Conservation (phyloP, 1,140 invertebrate species). For the Bombus sibiricus region DNA sequence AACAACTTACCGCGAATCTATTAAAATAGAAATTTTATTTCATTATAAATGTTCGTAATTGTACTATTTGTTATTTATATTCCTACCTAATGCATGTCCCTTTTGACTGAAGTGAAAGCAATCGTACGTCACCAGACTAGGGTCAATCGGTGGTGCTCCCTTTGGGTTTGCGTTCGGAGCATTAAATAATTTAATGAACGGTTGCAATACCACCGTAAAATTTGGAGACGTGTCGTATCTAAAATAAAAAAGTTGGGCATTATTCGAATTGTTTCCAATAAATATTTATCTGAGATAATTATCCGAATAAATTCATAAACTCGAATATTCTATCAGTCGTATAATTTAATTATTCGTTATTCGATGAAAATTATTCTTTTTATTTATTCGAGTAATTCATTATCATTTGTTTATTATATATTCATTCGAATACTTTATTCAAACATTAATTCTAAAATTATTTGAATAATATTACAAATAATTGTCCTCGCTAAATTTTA, state of each 20-base stretch:
- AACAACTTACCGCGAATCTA: neutral
- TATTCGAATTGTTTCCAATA: neutral
- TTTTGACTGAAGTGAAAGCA: constrained; percentile 87
- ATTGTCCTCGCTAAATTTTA: too few species aligned
- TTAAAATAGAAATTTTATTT: neutral
- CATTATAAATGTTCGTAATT: neutral
- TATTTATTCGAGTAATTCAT: too few species aligned
- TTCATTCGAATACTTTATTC: too few species aligned
- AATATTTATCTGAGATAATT: neutral
- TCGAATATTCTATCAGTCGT: too few species aligned
- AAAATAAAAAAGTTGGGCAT: constrained; percentile 4
- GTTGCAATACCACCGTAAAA: constrained; percentile 88
- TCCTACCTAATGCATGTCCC: constrained; percentile 84
- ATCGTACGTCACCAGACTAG: constrained; percentile 84
- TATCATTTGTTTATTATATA: neutral
- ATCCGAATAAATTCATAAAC: neutral
- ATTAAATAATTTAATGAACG: constrained; percentile 85
- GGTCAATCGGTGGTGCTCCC: constrained; percentile 76
- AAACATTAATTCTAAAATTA: too few species aligned
- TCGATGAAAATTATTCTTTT: neutral
- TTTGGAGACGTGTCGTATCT: constrained; percentile 80
- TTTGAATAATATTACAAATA: too few species aligned
- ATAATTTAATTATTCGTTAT: neutral
- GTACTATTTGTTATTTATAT: neutral
- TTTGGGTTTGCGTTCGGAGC: constrained; percentile 79